Evolutionary conservation across 2,113 vertebrate species (phyloP).

Genomic region (Serinus canaria): DNA sequence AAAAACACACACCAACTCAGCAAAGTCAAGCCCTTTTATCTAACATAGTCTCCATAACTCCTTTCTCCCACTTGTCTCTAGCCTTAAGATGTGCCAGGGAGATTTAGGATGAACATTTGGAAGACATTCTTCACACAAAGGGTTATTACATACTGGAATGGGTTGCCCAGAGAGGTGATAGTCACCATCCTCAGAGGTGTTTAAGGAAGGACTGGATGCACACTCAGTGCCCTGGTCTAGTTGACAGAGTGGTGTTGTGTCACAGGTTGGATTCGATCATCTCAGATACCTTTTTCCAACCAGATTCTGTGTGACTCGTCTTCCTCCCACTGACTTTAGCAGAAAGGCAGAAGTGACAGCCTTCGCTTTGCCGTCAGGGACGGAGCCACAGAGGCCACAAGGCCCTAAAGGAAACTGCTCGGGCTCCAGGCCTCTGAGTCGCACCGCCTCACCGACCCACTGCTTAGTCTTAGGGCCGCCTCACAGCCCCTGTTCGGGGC

Average conservation of each 20-base stretch:
- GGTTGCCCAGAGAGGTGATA: not conserved
- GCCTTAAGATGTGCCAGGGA: not conserved
- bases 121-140: not conserved
- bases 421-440: not conserved
- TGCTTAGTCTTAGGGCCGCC: fast-evolving
- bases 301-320: too few species aligned
- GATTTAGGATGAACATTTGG: not conserved
- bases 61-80: not conserved
- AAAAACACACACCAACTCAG: not conserved
- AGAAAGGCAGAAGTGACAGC: not conserved
- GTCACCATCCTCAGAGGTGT: too few species aligned
- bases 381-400: not conserved
- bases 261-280: not conserved
- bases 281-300: not conserved
- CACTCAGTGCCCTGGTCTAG: not conserved
- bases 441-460: not conserved
- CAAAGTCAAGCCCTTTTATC: not conserved
- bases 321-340: not conserved
- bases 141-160: not conserved
- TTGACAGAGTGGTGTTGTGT: not conserved
- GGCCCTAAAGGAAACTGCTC: not conserved
- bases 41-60: not conserved
- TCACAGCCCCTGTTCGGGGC: fast-evolving
- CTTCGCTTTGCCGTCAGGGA: fast-evolving
- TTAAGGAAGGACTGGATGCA: not conserved